Base-by-base conservation (phyloP, 2,113 vertebrate genomes). In the Sinocyclocheilus anophthalmus region DNA sequence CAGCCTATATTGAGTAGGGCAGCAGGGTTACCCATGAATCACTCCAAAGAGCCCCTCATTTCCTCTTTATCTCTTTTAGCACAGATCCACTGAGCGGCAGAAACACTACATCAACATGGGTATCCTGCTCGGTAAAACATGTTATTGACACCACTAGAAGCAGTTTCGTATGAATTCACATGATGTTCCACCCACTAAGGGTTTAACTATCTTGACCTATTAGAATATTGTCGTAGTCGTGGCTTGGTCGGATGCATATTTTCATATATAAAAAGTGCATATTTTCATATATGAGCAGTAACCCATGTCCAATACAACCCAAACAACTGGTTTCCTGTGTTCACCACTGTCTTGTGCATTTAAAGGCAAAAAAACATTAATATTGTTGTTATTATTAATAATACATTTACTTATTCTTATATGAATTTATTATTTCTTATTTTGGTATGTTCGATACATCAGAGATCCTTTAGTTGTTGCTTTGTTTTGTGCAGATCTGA, bases 401-500 rank as follows among this genome's bases (percentile, higher is more conserved):
- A 50, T 50, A 3, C 3, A 13, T 50, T 12, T 50, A 13, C 42
- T 39, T 37, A 37, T 39, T 39, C 11, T 48, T 50, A 3, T 77
- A 78, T 57, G 57, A 0, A 57, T 53, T 53, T 4, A 16, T 53
- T 16, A 12, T 48, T 11, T 48, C 3, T 48, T 45, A 45, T 53
- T 55, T 16, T 55, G 30, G 30, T 33, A 55, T 55, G 16, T 55
- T 55, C 11, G 5, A 12, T 82, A 69, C 57, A 33, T 70, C 61
- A 77, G 16, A 83, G 22, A 63, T 39, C 73, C 16, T 78, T 53
- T 53, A 83, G 69, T 72, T 63, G 22, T 22, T 59, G 69, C 77
- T 83, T 87, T 77, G 76, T 83, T 83, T 83, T 72, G 83, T 78
- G 39, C 53, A 72, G 79, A 78, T 88, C 84, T 61, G 82, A 83